Conservation (phyloP, 2,113 vertebrate species). For the Cervus canadensis region DNA sequence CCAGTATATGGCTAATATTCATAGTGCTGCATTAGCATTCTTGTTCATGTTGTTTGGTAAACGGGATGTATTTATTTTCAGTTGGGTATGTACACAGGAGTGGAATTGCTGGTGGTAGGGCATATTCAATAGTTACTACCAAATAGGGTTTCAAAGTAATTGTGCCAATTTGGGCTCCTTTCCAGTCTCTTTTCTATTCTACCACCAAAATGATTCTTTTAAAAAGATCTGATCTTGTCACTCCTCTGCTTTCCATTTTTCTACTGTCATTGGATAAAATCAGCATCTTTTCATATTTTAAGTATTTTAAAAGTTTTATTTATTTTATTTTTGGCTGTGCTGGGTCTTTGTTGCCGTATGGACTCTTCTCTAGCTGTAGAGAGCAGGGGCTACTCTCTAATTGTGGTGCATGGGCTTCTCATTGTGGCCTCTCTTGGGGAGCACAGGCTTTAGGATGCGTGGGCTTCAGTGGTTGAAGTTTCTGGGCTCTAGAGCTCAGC, state of each 20-base stretch:
- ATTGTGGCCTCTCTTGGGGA: neutral
- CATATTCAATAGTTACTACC: neutral
- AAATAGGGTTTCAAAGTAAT: neutral
- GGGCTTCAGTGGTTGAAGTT: neutral
- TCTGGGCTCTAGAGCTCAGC: neutral
- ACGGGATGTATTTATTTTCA: neutral
- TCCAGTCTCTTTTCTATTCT: neutral
- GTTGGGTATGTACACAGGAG: neutral
- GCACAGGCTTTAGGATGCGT: neutral
- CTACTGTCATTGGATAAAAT: neutral
- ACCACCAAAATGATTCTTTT: neutral
- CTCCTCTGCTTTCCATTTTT: neutral
- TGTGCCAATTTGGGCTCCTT: neutral
- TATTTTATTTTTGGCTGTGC: neutral
- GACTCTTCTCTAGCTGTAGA: neutral
- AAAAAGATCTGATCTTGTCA: neutral
- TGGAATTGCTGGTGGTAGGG: neutral
- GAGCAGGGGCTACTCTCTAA: neutral
- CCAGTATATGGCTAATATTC: neutral
- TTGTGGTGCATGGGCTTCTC: neutral
- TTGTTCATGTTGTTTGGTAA: slow-evolving; percentile 35
- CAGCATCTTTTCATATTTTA: neutral
- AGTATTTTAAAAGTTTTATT: neutral
- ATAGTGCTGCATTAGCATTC: neutral
- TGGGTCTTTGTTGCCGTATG: neutral